Base-by-base conservation (phyloP, 2,113 vertebrate genomes). In the Notarius quadriscutis region DNA sequence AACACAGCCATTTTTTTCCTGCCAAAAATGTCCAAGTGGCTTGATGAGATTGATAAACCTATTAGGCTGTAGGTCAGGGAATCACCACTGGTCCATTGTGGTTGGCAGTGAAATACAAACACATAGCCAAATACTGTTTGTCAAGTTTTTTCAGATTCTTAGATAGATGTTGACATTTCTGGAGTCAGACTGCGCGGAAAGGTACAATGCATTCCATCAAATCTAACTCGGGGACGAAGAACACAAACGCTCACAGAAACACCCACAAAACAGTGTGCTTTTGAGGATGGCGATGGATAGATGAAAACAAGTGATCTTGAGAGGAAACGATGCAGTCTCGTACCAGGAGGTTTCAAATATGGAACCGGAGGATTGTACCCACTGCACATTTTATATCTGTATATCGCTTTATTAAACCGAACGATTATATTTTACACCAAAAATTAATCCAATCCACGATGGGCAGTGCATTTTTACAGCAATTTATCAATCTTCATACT, bases 231-330 rank as follows among this genome's bases (percentile, higher is more conserved):
- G 25, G 7, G 75, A 80, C n/a, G 27, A 65, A 53, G 48, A 63
- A 75, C 53, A n/a, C 69, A 34, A 50, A 63, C 27, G 4, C 34
- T 48, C 20, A 69, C 34, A 82, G 15, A 63, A 11, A 67, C 15
- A 4, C 60, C 22, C 25, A 27, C 15, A 84, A 25, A 51, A 55
- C 4, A 41, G 51, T 50, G 15, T 69, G 60, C n/a, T 30, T 71
- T 51, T 0, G 10, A 71, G 41, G 58, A 65, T 5, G 1, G 2
- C 8, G n/a, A 53, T 60, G 81, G 83, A 71, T 67, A 60, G 86
- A 90, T 75, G 75, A 89, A 20, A 87, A 87, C 50, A 86, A 74
- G 55, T 60, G 88, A 88, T 86, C 69, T 57, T 58, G 84, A 91
- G 69, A 84, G 84, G 84, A 84, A 85, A 48, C 72, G 48, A 27